Evolutionary conservation across 2,797 vertebrate genomes (phyloP).

Genomic region (Hozukius guyotensis): DNA sequence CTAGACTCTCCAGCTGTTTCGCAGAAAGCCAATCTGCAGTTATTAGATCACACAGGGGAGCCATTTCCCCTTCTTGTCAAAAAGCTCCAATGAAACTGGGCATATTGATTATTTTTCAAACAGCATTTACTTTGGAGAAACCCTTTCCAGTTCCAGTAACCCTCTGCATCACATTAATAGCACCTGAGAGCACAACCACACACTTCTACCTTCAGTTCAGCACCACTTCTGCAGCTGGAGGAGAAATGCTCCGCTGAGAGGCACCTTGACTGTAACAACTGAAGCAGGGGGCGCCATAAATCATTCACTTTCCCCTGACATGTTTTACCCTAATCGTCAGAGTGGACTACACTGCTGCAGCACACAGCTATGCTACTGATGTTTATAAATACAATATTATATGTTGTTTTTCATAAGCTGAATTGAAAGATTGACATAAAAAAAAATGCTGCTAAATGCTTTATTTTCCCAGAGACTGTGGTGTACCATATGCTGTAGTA

Average conservation of each 20-base stretch:
- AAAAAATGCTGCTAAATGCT: neutral
- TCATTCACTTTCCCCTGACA: neutral
- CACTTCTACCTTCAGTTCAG: neutral
- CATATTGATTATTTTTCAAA: constrained; percentile 1
- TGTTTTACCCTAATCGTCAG: neutral
- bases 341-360: neutral
- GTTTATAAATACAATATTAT: neutral
- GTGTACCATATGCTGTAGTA: neutral
- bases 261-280: neutral
- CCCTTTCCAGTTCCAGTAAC: neutral
- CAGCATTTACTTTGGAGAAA: neutral
- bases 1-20: constrained; percentile 39
- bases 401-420: neutral
- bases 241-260: neutral
- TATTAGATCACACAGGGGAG: constrained; percentile 27
- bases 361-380: neutral
- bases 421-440: neutral
- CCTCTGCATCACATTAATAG: neutral
- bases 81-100: neutral
- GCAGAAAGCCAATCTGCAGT: constrained; percentile 5
- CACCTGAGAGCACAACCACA: neutral
- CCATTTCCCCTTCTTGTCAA: constrained; percentile 2
- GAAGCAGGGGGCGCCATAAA: neutral
- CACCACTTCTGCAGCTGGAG: neutral
- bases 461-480: neutral